Evolutionary conservation across 2,113 vertebrate genomes (phyloP).

Genomic region (Origma solitaria): DNA sequence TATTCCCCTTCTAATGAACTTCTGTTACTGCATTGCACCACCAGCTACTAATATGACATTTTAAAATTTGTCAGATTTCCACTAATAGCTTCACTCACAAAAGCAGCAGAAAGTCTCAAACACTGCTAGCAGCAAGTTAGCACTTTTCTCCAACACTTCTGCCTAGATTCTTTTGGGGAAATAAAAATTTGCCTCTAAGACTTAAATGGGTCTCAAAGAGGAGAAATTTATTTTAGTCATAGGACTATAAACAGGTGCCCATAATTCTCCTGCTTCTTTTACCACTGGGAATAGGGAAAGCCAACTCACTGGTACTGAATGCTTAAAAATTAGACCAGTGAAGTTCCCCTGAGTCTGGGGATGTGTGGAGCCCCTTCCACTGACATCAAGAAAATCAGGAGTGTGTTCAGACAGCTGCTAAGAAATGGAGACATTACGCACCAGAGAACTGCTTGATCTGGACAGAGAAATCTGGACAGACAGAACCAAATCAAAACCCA

Average conservation of each 20-base stretch:
- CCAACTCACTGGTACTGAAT: neutral
- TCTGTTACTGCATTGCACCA: neutral
- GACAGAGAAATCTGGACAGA: neutral
- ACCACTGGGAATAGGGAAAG: neutral
- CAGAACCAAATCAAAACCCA: neutral
- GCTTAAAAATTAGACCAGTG: neutral
- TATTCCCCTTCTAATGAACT: constrained; percentile 11
- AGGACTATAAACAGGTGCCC: constrained; percentile 22
- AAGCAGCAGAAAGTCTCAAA: constrained; percentile 15
- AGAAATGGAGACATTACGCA: neutral
- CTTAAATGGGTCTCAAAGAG: neutral
- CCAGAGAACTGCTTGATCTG: neutral
- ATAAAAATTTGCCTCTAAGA: constrained; percentile 28
- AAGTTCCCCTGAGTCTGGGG: neutral
- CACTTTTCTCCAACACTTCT: neutral
- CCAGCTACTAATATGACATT: constrained; percentile 28
- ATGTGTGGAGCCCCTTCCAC: neutral
- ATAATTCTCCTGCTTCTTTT: constrained; percentile 23
- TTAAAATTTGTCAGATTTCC: constrained; percentile 41
- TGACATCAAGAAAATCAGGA: neutral
- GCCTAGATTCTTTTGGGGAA: constrained; percentile 29
- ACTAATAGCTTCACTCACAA: constrained; percentile 18
- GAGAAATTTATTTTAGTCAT: constrained; percentile 40
- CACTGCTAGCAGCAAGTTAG: neutral
- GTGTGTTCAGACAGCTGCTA: neutral